phyloP scores from a whole-genome alignment of 2,113 vertebrate species.

The Datnioides undecimradiatus region DNA sequence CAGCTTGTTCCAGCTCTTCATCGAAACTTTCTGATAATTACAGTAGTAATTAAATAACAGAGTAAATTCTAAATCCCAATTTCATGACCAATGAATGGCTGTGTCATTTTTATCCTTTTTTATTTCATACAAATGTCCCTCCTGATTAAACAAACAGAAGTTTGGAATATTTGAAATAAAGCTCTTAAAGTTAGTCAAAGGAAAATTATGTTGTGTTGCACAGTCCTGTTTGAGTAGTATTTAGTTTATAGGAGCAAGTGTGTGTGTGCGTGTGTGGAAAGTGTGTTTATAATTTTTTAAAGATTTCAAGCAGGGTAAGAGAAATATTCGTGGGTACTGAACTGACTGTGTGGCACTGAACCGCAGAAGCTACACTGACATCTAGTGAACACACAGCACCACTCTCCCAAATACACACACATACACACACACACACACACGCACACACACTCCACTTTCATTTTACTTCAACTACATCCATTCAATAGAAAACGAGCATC shows the following conservation, averaged over 20 bases:
- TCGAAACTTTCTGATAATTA: background rate
- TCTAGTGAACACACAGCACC: constrained; percentile 19
- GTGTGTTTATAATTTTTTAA: background rate
- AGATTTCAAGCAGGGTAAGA: too few relatives aligned
- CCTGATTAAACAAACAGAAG: background rate
- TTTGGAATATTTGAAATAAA: background rate
- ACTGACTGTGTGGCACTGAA: background rate
- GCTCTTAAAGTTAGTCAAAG: too few relatives aligned
- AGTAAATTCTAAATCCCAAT: too few relatives aligned
- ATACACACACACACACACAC: background rate
- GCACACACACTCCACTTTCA: background rate
- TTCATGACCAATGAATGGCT: too few relatives aligned
- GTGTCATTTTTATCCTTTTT: too few relatives aligned
- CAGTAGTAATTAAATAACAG: too few relatives aligned
- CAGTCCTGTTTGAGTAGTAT: background rate
- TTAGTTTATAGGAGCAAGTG: too few relatives aligned
- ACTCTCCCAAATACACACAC: background rate
- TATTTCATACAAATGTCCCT: background rate
- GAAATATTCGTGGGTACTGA: background rate
- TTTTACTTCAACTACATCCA: background rate
- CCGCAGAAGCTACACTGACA: constrained; percentile 23
- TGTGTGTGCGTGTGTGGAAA: background rate
- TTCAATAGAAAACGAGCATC: background rate
- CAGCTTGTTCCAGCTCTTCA: background rate
- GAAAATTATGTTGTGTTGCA: background rate